phyloP scores from a whole-genome alignment of 1,140 invertebrate species.

The Meloidogyne hapla region DNA sequence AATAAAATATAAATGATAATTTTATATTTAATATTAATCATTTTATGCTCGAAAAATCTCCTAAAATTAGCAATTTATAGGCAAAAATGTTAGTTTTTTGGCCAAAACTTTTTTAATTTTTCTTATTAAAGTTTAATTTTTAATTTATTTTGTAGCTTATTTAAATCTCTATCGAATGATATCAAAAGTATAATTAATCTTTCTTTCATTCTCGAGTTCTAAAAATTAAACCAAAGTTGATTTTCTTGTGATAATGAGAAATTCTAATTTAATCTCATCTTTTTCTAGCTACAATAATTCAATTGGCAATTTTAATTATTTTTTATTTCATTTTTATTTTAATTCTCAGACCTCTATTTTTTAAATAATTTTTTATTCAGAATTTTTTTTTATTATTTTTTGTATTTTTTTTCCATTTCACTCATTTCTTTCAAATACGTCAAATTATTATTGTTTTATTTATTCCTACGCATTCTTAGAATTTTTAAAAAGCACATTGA shows the following conservation, averaged over 20 bases:
- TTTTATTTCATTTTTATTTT: neutral
- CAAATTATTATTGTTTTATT: too few relatives aligned
- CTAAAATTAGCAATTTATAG: neutral
- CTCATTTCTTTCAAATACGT: too few relatives aligned
- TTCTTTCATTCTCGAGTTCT: neutral
- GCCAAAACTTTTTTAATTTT: neutral
- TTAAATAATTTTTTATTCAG: neutral
- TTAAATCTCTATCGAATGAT: conserved; percentile 1
- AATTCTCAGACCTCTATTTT: neutral
- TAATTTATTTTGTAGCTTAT: neutral
- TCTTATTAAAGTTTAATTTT: neutral
- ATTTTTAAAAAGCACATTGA: too few relatives aligned
- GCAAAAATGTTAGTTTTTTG: neutral
- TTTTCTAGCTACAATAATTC: neutral
- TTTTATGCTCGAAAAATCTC: too few relatives aligned
- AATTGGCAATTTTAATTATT: neutral
- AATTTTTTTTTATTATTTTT: neutral
- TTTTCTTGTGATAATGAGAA: neutral
- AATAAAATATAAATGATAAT: too few relatives aligned
- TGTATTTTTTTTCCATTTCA: neutral
- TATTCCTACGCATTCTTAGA: too few relatives aligned
- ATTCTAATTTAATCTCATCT: neutral
- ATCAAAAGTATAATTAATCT: neutral
- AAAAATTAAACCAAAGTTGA: neutral
- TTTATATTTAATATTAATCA: too few relatives aligned